These are phyloP conservation scores for Linepithema humile DNA, from an alignment of 1,140 invertebrate species.

Conservation along the genomic window DNA sequence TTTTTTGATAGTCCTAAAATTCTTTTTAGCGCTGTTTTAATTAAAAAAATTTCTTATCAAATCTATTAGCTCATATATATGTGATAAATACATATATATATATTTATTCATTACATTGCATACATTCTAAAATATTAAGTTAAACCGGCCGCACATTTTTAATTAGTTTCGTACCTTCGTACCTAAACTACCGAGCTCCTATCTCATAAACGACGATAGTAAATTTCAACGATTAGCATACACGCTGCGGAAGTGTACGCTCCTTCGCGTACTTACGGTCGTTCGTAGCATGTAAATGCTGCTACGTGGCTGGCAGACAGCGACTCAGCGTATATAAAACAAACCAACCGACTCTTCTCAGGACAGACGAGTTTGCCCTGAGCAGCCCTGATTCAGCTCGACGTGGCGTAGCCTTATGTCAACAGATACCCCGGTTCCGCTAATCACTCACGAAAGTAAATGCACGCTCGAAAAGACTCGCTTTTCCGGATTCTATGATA, in stretches of 20 bases:
- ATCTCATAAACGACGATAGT: slow-evolving; percentile 54
- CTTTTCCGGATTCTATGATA: slow-evolving; percentile 33
- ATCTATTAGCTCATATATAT: not conserved
- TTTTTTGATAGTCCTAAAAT: no score
- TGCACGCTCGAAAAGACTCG: slow-evolving; percentile 43
- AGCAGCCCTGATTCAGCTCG: slow-evolving; percentile 78
- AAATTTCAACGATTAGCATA: slow-evolving; percentile 63
- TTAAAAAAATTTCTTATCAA: slow-evolving; percentile 13
- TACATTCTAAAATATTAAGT: slow-evolving; percentile 6
- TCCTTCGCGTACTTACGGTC: slow-evolving; percentile 76
- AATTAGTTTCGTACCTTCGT: slow-evolving; percentile 38
- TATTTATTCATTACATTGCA: not conserved
- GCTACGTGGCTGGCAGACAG: slow-evolving; percentile 79
- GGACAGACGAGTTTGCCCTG: slow-evolving; percentile 79
- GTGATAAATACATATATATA: no score
- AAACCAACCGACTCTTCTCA: slow-evolving; percentile 78
- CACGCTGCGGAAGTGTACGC: slow-evolving; percentile 41
- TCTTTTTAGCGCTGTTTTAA: slow-evolving; percentile 6
- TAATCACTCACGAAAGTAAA: slow-evolving; percentile 51
- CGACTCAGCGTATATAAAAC: slow-evolving; percentile 84
- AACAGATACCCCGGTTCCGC: slow-evolving; percentile 71
- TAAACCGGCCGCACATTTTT: slow-evolving; percentile 30
- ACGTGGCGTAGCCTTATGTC: slow-evolving; percentile 78
- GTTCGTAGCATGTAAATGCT: slow-evolving; percentile 78
- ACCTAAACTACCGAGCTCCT: slow-evolving; percentile 41